Evolutionary conservation across 2,888 invertebrate genomes (phyloP), one percentile per base, ranked within the genome.

Genomic region (Eupithecia tripunctaria): DNA sequence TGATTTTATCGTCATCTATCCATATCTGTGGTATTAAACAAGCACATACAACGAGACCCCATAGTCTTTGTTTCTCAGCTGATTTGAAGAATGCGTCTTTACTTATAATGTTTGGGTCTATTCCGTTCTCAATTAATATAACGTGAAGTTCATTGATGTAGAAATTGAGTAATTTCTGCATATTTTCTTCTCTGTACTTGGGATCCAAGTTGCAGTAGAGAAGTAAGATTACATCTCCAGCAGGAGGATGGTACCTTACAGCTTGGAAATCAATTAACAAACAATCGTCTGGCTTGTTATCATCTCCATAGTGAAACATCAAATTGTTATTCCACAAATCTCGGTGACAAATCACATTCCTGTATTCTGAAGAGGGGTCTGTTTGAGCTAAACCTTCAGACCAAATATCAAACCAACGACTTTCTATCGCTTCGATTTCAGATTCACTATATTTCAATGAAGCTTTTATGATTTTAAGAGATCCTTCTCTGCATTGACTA

Each of bases 181-280:
- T 87, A 81, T 96, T 89, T n/a, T 88, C 80, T 77, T 95, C 88
- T n/a, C 96, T 88, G 71, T 94, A 91, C 67, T 86, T 85, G 1
- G 89, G 86, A 18, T 95, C 90, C 41, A 95, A 87, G 80, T 95
- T 95, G 68, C 96, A 91, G 81, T 95, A 94, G 1, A 96, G 85
- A 32, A 95, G 87, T 36, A 95, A 86, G 85, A 95, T 93, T 1
- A 96, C 89, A 80, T 97, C 97, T 64, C 96, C 93, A 27, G 96
- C 95, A 0, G 96, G 96, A 0, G 97, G 96, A 21, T 95, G 95
- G 82, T 96, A 97, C 36, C 96, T 93, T 0, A 95, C 89, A 67
- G 96, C 91, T 87, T 97, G 97, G 82, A 96, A 97, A 86, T 97
- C 97, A 2, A 97, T 95, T 14, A 97, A 84, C 43, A 96, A 84